Conservation (phyloP, 2,113 vertebrate species). For the Melanerpes formicivorus region DNA sequence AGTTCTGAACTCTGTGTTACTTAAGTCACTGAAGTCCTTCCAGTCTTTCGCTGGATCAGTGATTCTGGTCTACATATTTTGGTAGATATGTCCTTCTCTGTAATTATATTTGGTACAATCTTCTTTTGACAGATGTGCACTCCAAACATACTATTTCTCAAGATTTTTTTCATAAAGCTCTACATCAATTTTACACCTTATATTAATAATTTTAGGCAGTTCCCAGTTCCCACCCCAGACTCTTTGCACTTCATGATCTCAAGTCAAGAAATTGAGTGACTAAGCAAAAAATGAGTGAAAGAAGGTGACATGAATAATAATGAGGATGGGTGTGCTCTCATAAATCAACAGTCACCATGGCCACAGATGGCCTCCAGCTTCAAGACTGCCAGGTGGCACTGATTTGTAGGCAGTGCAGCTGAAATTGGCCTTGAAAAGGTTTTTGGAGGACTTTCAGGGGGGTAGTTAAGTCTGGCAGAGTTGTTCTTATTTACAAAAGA, state of each 20-base stretch:
- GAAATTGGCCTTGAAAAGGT: background rate
- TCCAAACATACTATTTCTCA: background rate
- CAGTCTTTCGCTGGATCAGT: background rate
- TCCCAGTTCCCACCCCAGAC: background rate
- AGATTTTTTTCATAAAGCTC: background rate
- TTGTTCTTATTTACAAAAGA: background rate
- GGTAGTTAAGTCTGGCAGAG: background rate
- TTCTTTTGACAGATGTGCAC: background rate
- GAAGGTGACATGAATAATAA: constrained; percentile 25
- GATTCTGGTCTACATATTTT: background rate
- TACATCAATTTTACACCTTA: background rate
- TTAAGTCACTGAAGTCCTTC: background rate
- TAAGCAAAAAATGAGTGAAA: constrained; percentile 24
- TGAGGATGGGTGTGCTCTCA: constrained; percentile 9
- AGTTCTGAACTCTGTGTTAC: background rate
- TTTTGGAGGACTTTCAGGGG: background rate
- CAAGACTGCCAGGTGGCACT: background rate
- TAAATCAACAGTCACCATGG: constrained; percentile 46
- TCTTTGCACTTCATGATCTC: background rate
- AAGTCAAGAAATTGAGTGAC: background rate
- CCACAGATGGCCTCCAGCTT: constrained; percentile 34
- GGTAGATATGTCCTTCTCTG: background rate
- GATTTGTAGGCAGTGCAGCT: constrained; percentile 43
- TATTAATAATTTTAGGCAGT: background rate
- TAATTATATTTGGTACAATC: background rate